Percentiles rank a stretch among this genome's conserved stretches.
Evolutionary conservation across 2,797 vertebrate species (phyloP).

Genomic region (Malurus splendens): DNA sequence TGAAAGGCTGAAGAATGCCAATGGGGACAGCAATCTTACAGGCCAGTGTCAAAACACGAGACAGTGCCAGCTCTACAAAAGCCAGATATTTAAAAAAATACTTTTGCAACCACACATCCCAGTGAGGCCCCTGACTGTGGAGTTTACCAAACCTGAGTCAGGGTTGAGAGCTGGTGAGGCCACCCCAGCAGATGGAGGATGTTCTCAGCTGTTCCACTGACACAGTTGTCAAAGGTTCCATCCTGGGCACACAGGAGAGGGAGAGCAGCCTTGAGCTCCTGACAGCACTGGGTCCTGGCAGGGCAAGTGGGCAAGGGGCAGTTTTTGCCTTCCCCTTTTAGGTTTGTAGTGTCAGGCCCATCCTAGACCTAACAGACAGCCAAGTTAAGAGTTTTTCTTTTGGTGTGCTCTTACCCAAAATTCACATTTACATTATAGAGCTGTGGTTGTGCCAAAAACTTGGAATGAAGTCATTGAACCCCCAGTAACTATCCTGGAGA

Average conservation of each 20-base stretch:
- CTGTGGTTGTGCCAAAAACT: background rate
- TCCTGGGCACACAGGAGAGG: background rate
- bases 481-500: background rate
- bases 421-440: background rate
- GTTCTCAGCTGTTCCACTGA: background rate
- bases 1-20: background rate
- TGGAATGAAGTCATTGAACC: background rate
- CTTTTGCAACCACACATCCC: rapidly evolving
- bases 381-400: background rate
- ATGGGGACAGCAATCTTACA: background rate
- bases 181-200: too few relatives aligned
- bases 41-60: background rate
- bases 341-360: background rate
- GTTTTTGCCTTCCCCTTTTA: background rate
- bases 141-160: background rate
- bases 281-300: rapidly evolving
- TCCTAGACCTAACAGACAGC: background rate
- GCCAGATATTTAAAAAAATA: background rate
- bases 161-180: background rate
- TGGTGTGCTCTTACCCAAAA: background rate
- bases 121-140: rapidly evolving
- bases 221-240: rapidly evolving
- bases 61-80: background rate
- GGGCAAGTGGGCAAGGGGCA: rapidly evolving
- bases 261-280: background rate